A percentile compares a stretch with the other conserved stretches of the same genome.
These are phyloP conservation scores for Piliocolobus tephrosceles DNA, from an alignment of 2,113 vertebrate genomes.

Conservation along the genomic window DNA sequence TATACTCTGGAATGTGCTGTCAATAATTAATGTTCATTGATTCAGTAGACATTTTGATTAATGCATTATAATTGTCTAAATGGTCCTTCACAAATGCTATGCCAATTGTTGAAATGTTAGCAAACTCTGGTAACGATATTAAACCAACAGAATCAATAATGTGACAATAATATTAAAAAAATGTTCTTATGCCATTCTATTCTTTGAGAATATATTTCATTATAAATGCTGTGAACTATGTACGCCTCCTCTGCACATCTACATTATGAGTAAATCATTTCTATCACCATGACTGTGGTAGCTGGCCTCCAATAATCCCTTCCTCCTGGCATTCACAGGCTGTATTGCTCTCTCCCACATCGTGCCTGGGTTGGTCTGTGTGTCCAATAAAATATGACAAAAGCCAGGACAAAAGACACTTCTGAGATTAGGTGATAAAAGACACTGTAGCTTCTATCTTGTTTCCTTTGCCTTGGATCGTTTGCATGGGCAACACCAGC, in stretches of 20 bases:
- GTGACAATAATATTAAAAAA: background rate
- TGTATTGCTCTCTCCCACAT: background rate
- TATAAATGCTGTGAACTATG: background rate
- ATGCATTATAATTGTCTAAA: conserved; percentile 1
- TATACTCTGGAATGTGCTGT: background rate
- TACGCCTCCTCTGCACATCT: background rate
- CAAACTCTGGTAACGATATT: background rate
- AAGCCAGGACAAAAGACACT: background rate
- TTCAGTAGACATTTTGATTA: background rate
- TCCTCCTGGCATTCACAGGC: background rate
- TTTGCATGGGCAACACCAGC: background rate
- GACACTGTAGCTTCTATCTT: background rate
- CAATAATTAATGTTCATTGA: background rate
- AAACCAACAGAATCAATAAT: conserved; percentile 9
- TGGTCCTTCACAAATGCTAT: background rate
- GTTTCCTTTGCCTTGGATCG: background rate
- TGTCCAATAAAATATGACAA: background rate
- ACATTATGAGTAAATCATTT: background rate
- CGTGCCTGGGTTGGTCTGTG: background rate
- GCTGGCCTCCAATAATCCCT: background rate
- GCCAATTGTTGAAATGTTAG: background rate
- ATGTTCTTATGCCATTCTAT: background rate
- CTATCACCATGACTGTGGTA: background rate
- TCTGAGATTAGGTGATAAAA: background rate
- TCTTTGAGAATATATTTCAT: background rate